Conservation (phyloP, 2,888 invertebrate genomes). For the Rotaria sp. region DNA sequence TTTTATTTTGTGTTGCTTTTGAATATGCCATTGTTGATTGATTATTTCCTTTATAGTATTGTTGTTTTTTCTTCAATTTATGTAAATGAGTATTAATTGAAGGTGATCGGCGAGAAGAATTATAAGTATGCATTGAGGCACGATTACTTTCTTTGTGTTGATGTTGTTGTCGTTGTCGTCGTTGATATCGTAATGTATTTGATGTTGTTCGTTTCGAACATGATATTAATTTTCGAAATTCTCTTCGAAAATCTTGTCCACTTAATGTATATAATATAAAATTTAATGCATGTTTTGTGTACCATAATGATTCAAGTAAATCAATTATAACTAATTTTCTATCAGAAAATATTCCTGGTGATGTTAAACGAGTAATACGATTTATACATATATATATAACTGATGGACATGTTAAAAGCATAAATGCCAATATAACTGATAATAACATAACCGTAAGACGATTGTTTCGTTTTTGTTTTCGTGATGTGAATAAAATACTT, state of each 20-base stretch:
- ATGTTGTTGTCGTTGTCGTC: not conserved
- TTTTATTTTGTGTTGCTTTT: no score
- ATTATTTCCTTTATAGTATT: not conserved
- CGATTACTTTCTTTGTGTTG: not conserved
- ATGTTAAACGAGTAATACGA: not conserved
- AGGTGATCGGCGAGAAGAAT: not conserved
- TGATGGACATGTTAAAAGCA: conserved; percentile 11
- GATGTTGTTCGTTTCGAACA: not conserved
- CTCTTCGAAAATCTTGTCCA: conserved; percentile 25
- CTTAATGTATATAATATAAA: conserved; percentile 25
- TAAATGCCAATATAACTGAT: not conserved
- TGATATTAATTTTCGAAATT: not conserved
- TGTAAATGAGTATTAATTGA: not conserved
- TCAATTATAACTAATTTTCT: not conserved
- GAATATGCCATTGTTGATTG: not conserved
- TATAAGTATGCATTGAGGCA: not conserved
- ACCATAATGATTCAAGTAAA: conserved; percentile 11
- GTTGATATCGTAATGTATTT: not conserved
- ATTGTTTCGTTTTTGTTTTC: not conserved
- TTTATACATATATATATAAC: not conserved
- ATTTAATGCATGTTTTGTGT: conserved; percentile 15
- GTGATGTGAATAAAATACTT: no score
- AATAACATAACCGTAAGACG: not conserved
- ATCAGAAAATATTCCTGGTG: not conserved
- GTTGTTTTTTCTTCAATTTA: not conserved